Base-by-base conservation (phyloP, 23 tunicate genomes). In the Phallusia fumigata region DNA sequence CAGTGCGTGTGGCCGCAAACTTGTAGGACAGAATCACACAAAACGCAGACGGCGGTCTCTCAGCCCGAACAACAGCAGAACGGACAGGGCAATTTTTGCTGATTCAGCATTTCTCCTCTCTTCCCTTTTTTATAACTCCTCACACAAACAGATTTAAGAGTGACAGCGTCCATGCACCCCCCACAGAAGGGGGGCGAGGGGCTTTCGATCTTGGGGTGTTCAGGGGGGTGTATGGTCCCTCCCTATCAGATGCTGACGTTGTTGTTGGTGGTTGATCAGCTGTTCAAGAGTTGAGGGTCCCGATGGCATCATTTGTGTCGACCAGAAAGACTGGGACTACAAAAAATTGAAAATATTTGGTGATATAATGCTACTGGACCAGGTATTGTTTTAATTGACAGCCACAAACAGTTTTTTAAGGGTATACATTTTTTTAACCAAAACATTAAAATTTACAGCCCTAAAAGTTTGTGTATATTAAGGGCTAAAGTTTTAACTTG, bases 151-250 rank as follows among this genome's bases (percentile, higher is more conserved):
- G 76, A 84, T 36, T 40, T 76, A 76, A 75, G 76, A 45, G 81
- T 34, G 76, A 22, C 76, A 35, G 53, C 11, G 52, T 18, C 53
- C 76, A 16, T 30, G 53, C n/a, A 58, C 87, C 49, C 64, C 76
- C 47, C 10, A 30, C 30, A 13, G n/a, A 35, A 35, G 58, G 81
- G 78, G 53, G 51, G n/a, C 52, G 85, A 65, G 91, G 87, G 35
- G 21, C 31, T 35, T 33, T 77, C 5, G 49, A 0, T 35, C 47
- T 40, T 0, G 30, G 36, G 64, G 34, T 32, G 26, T 35, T 91
- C 96, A 91, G 30, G 96, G 96, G 34, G 96, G 96, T 74, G 96
- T 65, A 78, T 86, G 86, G 81, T 91, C 96, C 40, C 89, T 83
- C 69, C 69, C 69, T 58, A 58, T 58, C 32, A 90, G 85, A 65